Percentiles rank a stretch among this genome's conserved stretches.
Conservation (phyloP, 2,113 vertebrate genomes). For the Mesembrinibis cayennensis region DNA sequence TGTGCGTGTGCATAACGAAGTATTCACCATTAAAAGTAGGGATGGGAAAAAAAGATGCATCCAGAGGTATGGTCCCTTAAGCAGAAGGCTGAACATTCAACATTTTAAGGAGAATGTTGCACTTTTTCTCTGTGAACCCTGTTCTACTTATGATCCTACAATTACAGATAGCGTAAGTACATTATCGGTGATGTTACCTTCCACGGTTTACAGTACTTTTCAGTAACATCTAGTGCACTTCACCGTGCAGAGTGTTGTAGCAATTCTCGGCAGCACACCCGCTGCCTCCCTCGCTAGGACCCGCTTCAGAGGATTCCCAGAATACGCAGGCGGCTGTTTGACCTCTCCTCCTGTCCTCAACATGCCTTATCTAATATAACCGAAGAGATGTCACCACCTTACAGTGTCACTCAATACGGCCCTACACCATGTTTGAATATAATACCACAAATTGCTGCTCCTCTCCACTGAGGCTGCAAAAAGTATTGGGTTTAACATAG, state of each 20-base stretch:
- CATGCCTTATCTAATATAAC: slow-evolving; percentile 16
- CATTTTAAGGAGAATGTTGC: neutral
- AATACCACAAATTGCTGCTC: neutral
- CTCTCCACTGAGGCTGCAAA: neutral
- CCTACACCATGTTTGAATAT: neutral
- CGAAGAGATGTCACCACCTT: slow-evolving; percentile 1
- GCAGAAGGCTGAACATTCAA: neutral
- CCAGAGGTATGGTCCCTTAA: neutral
- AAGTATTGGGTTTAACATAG: neutral
- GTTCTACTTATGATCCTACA: neutral
- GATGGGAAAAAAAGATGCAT: neutral
- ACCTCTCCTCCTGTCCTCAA: slow-evolving; percentile 22
- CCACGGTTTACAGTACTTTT: neutral
- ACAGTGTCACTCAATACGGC: neutral
- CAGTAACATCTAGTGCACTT: neutral
- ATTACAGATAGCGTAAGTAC: neutral
- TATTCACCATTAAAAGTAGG: neutral
- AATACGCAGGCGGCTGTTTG: slow-evolving; percentile 2
- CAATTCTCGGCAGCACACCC: neutral
- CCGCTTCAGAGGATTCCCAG: neutral
- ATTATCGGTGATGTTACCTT: neutral
- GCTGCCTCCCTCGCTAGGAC: neutral
- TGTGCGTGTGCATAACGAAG: neutral
- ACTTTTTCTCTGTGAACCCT: neutral
- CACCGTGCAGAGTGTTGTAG: neutral